Evolutionary conservation across 2,888 invertebrate species (phyloP), one percentile per base, ranked within the genome.

Genomic region (Celastrina argiolus): DNA sequence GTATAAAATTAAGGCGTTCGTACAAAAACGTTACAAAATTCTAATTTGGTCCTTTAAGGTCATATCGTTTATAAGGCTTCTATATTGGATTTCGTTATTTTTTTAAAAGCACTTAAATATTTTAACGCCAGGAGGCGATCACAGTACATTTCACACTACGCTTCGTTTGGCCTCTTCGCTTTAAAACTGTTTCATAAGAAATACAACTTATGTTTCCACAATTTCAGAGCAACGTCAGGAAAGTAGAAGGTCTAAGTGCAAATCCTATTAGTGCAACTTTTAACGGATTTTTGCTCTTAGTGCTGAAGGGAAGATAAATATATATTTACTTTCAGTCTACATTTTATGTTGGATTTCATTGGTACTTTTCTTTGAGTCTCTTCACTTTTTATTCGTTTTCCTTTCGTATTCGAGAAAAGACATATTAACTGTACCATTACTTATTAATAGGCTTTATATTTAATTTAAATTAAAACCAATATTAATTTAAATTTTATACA

Each of bases 1-100:
- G 78, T 84, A 82, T 78, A 88, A 88, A 85, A 80, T 81, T 88
- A 88, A 89, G 88, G 88, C 88, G 82, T 77, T 68, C 72, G 73
- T 78, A 78, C 77, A 85, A 87, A 89, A 73, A 63, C 64, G 65
- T 72, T 75, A 75, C 69, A 76, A 91, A 86, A 75, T 74, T 78
- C 78, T 76, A 77, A 75, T 73, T 89, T 90, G 90, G 90, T 88
- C 90, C 90, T 88, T 87, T 84, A 80, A 86, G 84, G 84, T 85
- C 74, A 76, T 74, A 81, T 81, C 77, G 79, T 74, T 80, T 71
- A 77, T 88, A 88, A 89, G 88, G 88, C 88, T 84, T 71, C 71
- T 78, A 77, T 80, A 81, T 78, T 79, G 79, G 75, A 82, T 81
- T 73, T 80, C 69, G 70, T 69, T 83, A 81, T 87, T 86, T 51